Conservation (phyloP, 2,113 vertebrate genomes). For the Cervus canadensis region DNA sequence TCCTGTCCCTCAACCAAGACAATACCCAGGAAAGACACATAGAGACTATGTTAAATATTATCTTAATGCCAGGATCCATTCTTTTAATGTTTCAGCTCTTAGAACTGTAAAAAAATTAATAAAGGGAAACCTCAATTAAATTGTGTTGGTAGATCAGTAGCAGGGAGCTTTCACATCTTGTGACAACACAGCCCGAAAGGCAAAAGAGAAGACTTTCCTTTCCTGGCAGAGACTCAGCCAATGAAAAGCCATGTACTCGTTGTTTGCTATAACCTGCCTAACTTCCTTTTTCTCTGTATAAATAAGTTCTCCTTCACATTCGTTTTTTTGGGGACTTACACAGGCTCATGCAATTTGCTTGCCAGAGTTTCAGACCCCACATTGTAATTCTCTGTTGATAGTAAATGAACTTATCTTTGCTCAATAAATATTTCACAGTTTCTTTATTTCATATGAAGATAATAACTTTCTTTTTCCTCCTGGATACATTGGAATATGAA, state of each 20-base stretch:
- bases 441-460: neutral
- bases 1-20: too few species aligned
- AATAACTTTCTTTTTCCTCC: neutral
- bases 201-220: neutral
- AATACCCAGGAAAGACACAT: neutral
- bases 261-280: neutral
- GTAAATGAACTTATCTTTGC: neutral
- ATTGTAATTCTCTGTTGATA: neutral
- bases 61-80: too few species aligned
- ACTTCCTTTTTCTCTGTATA: neutral
- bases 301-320: neutral
- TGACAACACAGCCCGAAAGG: too few species aligned
- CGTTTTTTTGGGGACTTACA: neutral
- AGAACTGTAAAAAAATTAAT: neutral
- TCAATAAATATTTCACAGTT: too few species aligned
- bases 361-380: neutral
- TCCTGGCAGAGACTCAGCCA: neutral
- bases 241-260: neutral
- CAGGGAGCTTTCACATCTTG: neutral
- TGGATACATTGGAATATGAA: neutral
- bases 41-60: neutral
- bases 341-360: neutral
- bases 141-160: neutral
- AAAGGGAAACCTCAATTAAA: neutral
- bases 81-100: neutral